Conservation (phyloP, 2,797 vertebrate genomes). For the Sebastes steindachneri region DNA sequence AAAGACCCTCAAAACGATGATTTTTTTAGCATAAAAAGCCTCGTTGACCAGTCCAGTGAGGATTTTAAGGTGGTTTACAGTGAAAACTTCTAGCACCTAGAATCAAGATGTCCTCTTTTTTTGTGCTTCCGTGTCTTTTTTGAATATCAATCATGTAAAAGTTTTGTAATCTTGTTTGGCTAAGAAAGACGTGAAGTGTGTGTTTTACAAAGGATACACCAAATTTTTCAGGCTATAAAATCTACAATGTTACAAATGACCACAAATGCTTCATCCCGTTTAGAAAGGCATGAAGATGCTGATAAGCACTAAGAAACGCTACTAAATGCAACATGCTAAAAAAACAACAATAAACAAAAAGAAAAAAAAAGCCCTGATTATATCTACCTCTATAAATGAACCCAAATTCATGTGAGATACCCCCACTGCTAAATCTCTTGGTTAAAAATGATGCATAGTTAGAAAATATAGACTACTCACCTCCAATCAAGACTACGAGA, state of each 20-base stretch:
- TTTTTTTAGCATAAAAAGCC: constrained; percentile 48
- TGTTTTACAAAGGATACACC: constrained; percentile 73
- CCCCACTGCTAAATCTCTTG: constrained; percentile 81
- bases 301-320: constrained; percentile 76
- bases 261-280: constrained; percentile 74
- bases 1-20: constrained; percentile 35
- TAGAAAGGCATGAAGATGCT: constrained; percentile 75
- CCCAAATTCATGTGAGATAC: constrained; percentile 71
- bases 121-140: constrained; percentile 82
- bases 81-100: constrained; percentile 83
- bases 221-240: constrained; percentile 79
- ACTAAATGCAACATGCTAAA: constrained; percentile 76
- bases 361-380: constrained; percentile 59
- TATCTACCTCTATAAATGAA: constrained; percentile 77
- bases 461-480: constrained; percentile 76
- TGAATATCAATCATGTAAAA: constrained; percentile 75
- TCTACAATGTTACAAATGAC: constrained; percentile 74
- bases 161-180: constrained; percentile 84
- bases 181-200: constrained; percentile 70
- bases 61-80: constrained; percentile 79
- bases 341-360: constrained; percentile 1
- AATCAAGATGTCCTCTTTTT: constrained; percentile 63
- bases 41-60: constrained; percentile 69
- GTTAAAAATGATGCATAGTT: constrained; percentile 87
- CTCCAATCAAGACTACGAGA: constrained; percentile 69